Evolutionary conservation across 2,797 vertebrate genomes (phyloP), one percentile per base, ranked within the genome.

Genomic region (Podarcis lilfordi): DNA sequence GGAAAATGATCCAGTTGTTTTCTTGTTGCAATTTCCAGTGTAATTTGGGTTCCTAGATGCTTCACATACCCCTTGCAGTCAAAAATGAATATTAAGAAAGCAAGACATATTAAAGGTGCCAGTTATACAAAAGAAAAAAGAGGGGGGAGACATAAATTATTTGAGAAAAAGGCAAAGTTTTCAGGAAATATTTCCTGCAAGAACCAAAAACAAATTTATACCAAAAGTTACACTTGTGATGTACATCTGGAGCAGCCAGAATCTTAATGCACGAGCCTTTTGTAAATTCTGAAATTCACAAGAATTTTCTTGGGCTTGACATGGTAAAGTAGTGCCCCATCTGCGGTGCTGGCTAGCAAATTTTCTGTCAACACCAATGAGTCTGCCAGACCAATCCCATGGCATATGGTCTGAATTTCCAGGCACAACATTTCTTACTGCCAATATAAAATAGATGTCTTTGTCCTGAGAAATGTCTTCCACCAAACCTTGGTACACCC

Each of bases 1-100:
- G 19, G 29, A 75, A 11, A 27, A 61, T 84, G 10, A 93, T 86
- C 0, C 55, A 64, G 27, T 43, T 86, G 50, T 69, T 94, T 85
- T 64, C 75, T 89, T 19, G n/a, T 79, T 76, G 37, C 50, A 15
- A 77, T 92, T 82, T 86, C 66, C 72, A 92, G 90, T 50, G 8
- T 72, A 55, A 90, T 89, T 92, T 90, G 40, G 45, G 88, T 92
- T 88, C 19, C 11, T 85, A n/a, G 81, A 77, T 3, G 85, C 13
- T 89, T 92, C 1, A 40, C 55, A 69, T 7, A 61, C 82, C 3
- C 11, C 77, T 86, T 89, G 25, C 29, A 74, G 17, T 86, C 8
- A 81, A 32, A 84, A 80, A 91, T 61, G 32, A 90, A 89, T 91
- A 89, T 50, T 86, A 43, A 90, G 94, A 94, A 95, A 80, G 32